Evolutionary conservation across 1,140 invertebrate species (phyloP).

Genomic region (Rhopalosiphum maidis): DNA sequence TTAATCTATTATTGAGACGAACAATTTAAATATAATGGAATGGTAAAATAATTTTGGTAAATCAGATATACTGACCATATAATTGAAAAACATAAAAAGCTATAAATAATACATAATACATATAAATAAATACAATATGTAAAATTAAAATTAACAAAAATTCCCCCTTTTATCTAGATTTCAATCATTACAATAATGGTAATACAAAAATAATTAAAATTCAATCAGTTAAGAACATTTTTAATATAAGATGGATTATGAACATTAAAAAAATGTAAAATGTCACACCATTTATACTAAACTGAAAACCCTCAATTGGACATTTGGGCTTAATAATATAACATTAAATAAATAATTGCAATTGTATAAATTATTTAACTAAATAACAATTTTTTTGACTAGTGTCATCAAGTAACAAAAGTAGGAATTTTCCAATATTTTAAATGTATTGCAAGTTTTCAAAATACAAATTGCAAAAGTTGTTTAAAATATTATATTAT

Average conservation of each 20-base stretch:
- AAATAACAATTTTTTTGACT: conserved; percentile 1
- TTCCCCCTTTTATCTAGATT: neutral
- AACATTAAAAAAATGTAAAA: neutral
- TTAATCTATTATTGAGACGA: neutral
- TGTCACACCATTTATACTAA: neutral
- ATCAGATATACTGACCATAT: neutral
- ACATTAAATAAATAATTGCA: neutral
- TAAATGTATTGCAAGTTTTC: neutral
- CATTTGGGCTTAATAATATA: neutral
- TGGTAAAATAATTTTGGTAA: neutral
- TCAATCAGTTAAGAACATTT: neutral
- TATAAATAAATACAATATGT: neutral
- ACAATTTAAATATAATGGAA: neutral
- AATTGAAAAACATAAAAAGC: neutral
- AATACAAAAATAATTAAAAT: neutral
- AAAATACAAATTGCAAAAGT: neutral
- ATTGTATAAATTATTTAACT: neutral
- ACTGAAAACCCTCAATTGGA: neutral
- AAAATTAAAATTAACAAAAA: neutral
- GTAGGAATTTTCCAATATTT: neutral
- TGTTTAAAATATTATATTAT: neutral
- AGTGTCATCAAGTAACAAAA: neutral
- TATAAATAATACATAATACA: neutral
- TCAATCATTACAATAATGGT: neutral
- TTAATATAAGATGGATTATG: neutral